Conservation (phyloP, 2,797 vertebrate genomes). For the Acanthurus tractus region DNA sequence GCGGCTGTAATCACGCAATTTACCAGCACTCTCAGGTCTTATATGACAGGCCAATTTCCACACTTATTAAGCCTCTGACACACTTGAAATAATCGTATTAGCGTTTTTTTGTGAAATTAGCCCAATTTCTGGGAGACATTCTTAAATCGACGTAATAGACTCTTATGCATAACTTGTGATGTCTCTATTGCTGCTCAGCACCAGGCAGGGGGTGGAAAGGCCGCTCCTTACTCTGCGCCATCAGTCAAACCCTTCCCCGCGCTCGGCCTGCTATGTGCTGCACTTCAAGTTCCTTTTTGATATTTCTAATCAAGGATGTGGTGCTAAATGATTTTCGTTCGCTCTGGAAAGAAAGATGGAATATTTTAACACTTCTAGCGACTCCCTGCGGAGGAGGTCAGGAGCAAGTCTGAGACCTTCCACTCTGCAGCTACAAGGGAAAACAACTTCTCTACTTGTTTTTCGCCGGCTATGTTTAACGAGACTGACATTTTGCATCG, state of each 20-base stretch:
- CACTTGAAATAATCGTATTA: conserved; percentile 92
- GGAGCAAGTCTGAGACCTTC: conserved; percentile 44
- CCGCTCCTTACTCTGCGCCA: conserved; percentile 49
- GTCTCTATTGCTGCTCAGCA: conserved; percentile 79
- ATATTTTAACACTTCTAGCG: conserved; percentile 64
- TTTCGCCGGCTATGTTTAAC: conserved; percentile 81
- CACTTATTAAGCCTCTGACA: conserved; percentile 91
- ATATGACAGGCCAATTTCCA: conserved; percentile 91
- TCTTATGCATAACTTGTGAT: conserved; percentile 76
- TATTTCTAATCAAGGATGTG: conserved; percentile 55
- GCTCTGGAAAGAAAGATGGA: conserved; percentile 50
- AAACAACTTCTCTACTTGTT: conserved; percentile 77
- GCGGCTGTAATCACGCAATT: conserved; percentile 86
- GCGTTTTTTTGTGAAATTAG: conserved; percentile 85
- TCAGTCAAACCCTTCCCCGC: conserved; percentile 67
- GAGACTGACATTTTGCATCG: conserved; percentile 80
- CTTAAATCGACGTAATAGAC: conserved; percentile 74
- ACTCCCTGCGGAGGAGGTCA: conserved; percentile 48
- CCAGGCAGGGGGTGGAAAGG: conserved; percentile 71
- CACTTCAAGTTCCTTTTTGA: conserved; percentile 33
- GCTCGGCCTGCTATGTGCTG: conserved; percentile 32
- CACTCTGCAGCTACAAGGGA: conserved; percentile 67
- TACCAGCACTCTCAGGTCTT: conserved; percentile 85
- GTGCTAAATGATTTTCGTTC: conserved; percentile 53
- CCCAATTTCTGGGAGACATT: conserved; percentile 81